Base-by-base conservation (phyloP, 2,113 vertebrate genomes). In the Malurus elegans region DNA sequence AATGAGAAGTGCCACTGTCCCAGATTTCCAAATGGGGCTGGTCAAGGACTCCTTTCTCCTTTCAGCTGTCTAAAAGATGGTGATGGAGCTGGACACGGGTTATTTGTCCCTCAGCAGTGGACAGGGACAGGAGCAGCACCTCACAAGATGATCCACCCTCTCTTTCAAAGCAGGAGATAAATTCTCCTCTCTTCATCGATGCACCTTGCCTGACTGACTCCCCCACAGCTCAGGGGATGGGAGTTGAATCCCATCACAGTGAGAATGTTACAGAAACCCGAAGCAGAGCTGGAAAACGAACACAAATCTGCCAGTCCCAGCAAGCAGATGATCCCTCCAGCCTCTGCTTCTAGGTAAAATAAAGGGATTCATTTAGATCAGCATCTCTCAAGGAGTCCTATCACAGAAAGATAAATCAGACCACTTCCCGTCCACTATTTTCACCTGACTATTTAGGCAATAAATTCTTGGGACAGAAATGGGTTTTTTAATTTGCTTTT, bases 401-500 rank as follows among this genome's bases (percentile, higher is more conserved):
- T 10, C 21, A 58, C 14, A 86, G 25, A 74, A 48, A 65, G 32
- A 45, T n/a, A 67, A 61, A 86, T 38, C 8, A 57, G 72, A 75
- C 2, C 29, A 82, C 20, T 81, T 40, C 14, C 65, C 34, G 21
- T 32, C 31, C 12, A 5, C 17, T 82, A 25, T 20, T 93, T 50
- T 69, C n/a, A 26, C 19, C 2, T 65, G 29, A 38, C 14, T 89
- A 32, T 29, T 92, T 57, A 73, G 23, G 32, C 23, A 95, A 56
- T 29, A 69, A 67, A 69, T 8, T 38, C 12, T n/a, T 18, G 20
- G 16, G 29, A 79, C 3, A 34, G 15, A 67, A 21, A 38, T 6
- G 7, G 1, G 0, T 2, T 28, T 54, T 40, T 14, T 0, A 4
- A 32, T 38, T 45, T 62, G 10, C 12, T 65, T 83, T 58, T 25